Evolutionary conservation across 2,113 vertebrate species (phyloP), one percentile per base, ranked within the genome.

Genomic region (cattle (Bos taurus)): DNA sequence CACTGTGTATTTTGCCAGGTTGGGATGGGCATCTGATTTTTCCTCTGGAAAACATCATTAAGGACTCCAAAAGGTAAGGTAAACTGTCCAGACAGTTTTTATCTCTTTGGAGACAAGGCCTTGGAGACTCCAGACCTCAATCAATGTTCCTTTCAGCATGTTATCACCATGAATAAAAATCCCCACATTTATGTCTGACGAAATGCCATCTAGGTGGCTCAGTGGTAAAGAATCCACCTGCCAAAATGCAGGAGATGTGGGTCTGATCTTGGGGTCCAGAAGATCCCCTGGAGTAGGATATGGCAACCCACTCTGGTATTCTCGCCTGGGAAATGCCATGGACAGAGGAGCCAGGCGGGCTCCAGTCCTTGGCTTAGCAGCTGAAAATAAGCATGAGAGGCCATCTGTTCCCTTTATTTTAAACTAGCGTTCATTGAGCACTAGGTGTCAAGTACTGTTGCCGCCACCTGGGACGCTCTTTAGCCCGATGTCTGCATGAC

Each of bases 401-500:
- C n/a, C 56, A 50, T 33, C 33, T 17, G 33, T 77, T 57, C 16
- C 52, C 19, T 85, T 74, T 36, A 36, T n/a, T 28, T 48, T 14
- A 80, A 50, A n/a, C 13, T n/a, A 5, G 30, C 7, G 11, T 82
- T 93, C 81, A 59, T 3, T 80, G 43, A 82, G 14, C 77, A 56
- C 13, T 33, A 59, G 33, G 36, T 46, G 54, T 15, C 67, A 33
- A 46, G 7, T 50, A 14, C 43, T 57, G 2, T 19, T 36, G 3
- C 23, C 6, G 12, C n/a, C 36, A 36, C 14, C 11, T 21, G 17
- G 17, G 28, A 6, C 2, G 7, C 6, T 56, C 3, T 21, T 74
- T 9, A 33, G 26, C 11, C 21, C 3, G 6, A 48, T 2, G 23
- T 11, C 25, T 9, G 3, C 0, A 0, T 21, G 21, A 36, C 46